Evolutionary conservation across 2,888 invertebrate genomes (phyloP), one percentile per base, ranked within the genome.

Genomic region (Drosophila eohydei): DNA sequence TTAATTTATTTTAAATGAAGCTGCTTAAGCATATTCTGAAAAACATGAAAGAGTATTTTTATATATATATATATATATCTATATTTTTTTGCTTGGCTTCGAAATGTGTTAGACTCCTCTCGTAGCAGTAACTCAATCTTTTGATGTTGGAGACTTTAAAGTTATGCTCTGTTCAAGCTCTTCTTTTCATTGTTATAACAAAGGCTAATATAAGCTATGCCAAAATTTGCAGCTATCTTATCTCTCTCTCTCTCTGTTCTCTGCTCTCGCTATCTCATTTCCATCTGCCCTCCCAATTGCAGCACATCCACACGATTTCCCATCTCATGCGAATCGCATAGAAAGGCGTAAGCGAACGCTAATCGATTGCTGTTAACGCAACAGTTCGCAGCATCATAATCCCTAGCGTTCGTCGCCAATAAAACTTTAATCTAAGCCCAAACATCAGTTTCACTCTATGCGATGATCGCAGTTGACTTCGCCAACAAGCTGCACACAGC

Each of bases 381-480:
- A 0, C 16, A 36, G 12, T 26, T 21, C 26, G 14, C 32, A 52
- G 36, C 14, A 50, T 14, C 51, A 51, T 21, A 36, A 21, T 34
- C 51, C 36, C 7, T 7, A 32, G 12, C 32, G 34, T 8, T 32
- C 54, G 26, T 30, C 32, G 41, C 11, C 32, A 34, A 48, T 43
- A 48, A 41, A 14, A 55, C 32, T 43, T 43, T 61, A 61, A 44
- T 50, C 55, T 30, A 5, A 21, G 43, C 28, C 55, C 48, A 6
- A 16, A 56, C 64, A 59, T 51, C 64, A 30, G 57, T 64, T 77
- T 74, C 59, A 44, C 54, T 59, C 48, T 40, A 43, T 26, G 59
- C 72, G 78, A 57, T 74, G 60, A 74, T 57, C 74, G 70, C 41
- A 26, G 55, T 60, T 44, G 59, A 59, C 28, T 34, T 38, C 73